Evolutionary conservation across 2,797 vertebrate species (phyloP).

Genomic region (Premnoplex brunnescens): DNA sequence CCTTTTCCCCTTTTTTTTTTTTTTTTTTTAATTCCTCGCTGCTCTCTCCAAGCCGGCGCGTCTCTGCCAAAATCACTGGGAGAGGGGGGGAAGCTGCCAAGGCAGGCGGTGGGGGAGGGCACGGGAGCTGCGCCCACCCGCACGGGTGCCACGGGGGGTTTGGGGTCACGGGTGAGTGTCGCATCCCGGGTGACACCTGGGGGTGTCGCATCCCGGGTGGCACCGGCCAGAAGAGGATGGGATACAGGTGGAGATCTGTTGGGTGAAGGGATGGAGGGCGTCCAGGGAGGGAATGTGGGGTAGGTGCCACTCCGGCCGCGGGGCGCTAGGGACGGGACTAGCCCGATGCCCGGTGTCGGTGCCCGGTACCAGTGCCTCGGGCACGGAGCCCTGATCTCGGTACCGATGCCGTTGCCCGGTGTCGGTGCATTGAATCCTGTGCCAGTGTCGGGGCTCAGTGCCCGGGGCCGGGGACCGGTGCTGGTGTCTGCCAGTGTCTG

Average conservation of each 20-base stretch:
- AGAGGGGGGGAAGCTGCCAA: slow-evolving; percentile 79
- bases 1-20: rapidly evolving
- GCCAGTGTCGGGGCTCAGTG: background rate
- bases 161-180: background rate
- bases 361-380: background rate
- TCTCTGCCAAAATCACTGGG: slow-evolving; percentile 76
- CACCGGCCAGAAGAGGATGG: too few relatives aligned
- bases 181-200: background rate
- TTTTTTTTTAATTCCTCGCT: slow-evolving; percentile 57
- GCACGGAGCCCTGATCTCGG: background rate
- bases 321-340: background rate
- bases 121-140: background rate
- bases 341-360: background rate
- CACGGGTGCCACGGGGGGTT: background rate
- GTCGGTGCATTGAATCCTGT: background rate
- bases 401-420: background rate
- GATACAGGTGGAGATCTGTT: background rate
- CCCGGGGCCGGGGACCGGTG: too few relatives aligned
- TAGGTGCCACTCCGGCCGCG: background rate
- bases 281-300: too few relatives aligned
- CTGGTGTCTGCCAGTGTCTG: background rate
- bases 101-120: slow-evolving; percentile 74
- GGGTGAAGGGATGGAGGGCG: too few relatives aligned
- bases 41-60: slow-evolving; percentile 79
- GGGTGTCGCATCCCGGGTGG: background rate